Evolutionary conservation across 2,113 vertebrate genomes (phyloP), one percentile per base, ranked within the genome.

Genomic region (Gallinago jamesoni): DNA sequence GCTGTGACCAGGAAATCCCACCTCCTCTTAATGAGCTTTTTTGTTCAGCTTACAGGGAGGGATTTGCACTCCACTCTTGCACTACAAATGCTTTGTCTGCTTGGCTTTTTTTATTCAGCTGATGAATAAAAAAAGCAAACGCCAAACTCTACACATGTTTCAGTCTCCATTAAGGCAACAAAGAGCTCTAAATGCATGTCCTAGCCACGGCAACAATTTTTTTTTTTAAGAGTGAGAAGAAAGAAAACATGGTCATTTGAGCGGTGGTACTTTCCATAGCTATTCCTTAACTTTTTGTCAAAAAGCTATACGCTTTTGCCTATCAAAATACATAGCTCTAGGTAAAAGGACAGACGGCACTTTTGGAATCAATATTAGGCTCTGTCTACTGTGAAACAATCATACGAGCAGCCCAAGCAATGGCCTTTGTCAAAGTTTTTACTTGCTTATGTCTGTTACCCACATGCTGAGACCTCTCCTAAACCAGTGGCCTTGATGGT

Each of bases 1-100:
- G 95, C 98, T 98, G 97, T 98, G 97, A 98, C 97, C 95, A 98
- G 96, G 97, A 98, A 97, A 97, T 94, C 98, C 98, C 98, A 97
- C 97, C 98, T 97, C 96, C 97, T 93, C 77, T 82, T 98, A 98
- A 98, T 96, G 97, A 97, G 98, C 91, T 93, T 97, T 96, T 98
- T 98, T 98, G 97, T 98, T 96, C 97, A 60, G 95, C 94, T 97
- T 97, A 80, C 73, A 70, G 95, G 96, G 96, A 97, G 95, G 55
- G 48, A 95, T 95, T 56, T 87, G 96, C 87, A 76, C 97, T 95
- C 93, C 90, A 96, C 96, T 97, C 96, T 95, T 97, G 97, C 92
- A 95, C 95, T 78, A 96, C 93, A 84, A 96, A 93, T 21, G 93
- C 92, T 98, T 98, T 98, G 98, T 98, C 96, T 84, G 87, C 93